Base-by-base conservation (phyloP, 1,140 invertebrate species). In the Hestina assimilis region DNA sequence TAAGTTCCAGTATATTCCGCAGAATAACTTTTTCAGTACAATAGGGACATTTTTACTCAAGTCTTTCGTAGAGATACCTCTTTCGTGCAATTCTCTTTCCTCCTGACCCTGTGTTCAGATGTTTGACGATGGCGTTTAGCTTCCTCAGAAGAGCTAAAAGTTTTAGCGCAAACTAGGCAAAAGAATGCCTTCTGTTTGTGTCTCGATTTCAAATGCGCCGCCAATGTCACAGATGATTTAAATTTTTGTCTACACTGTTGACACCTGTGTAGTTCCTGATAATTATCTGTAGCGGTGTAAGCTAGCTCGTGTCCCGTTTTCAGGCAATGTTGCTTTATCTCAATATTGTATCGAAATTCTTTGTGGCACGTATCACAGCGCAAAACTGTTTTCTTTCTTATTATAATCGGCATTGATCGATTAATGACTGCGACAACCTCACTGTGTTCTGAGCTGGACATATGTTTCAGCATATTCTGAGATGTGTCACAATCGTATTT, bases 351-450 rank as follows among this genome's bases (percentile, higher is more conserved):
- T 11, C 91, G 86, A 75, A 95, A 95, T 23, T 90, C 87, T 41
- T 90, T 79, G 5, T 79, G 65, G 69, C 94, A 95, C 11, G 89
- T 90, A 8, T 84, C 78, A 72, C 94, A 95, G 14, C 81, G 77
- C 0, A 94, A 87, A 6, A 90, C 79, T 21, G 84, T 90, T 42
- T 92, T 91, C 66, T 94, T 93, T 58, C 92, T 90, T 53, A 96
- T 93, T 40, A 95, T 92, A 50, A 96, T 93, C 0, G 95, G 94
- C 54, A 95, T 93, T 0, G 94, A 95, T 61, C 93, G 90, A 75
- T 95, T 95, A 61, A 95, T 93, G 23, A 92, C 92, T 1, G 92
- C 87, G 1, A 94, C 89, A 0, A 94, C 92, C 66, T 95, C 93
- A 43, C 90, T 90, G 80, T 96, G 95, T 33, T 91, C 91, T 19